Base-by-base conservation (phyloP, 2,888 invertebrate species). In the Chaetogeoica ovagalla region DNA sequence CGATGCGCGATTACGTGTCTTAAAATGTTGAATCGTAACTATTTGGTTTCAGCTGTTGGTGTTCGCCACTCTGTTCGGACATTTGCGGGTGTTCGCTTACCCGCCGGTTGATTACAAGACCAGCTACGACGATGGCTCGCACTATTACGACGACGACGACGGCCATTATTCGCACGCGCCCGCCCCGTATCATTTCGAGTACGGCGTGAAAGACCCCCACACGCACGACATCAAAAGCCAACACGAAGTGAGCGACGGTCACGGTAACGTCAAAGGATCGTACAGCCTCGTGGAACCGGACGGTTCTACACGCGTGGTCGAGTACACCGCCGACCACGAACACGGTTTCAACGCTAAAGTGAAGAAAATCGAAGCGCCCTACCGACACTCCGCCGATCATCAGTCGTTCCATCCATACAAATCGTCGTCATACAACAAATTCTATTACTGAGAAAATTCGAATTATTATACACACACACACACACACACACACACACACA, bases 151-250 rank as follows among this genome's bases (percentile, higher is more conserved):
- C 30, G 13, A 71, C 30, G 13, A 30, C 30, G 30, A 73, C 13
- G 17, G 43, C 17, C 48, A 60, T 19, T n/a, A 72, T 43, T 21
- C 39, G 13, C 73, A 73, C 30, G 43, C 62, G 2, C 52, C 60
- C 15, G 6, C 60, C 3, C 73, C 73, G 0, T 73, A 63, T 15
- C 63, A 73, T 37, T 73, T 73, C 15, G 48, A 60, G 55, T 73
- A 73, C 52, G 73, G 73, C 15, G 73, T 73, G 7, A 73, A 73
- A 19, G 55, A 73, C 30, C 62, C n/a, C 7, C 73, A 73, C 17
- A 73, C 63, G 15, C 48, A 73, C 15, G 63, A 73, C 52, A 63
- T 73, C 19, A 73, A 73, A 30, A 73, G 62, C 52, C 73, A 73
- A 52, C 30, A 21, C n/a, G 73, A 63, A 30, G n/a, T 30, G 9